Evolutionary conservation across 2,888 invertebrate genomes (phyloP).

Genomic region (Lasioglossum malachurum): DNA sequence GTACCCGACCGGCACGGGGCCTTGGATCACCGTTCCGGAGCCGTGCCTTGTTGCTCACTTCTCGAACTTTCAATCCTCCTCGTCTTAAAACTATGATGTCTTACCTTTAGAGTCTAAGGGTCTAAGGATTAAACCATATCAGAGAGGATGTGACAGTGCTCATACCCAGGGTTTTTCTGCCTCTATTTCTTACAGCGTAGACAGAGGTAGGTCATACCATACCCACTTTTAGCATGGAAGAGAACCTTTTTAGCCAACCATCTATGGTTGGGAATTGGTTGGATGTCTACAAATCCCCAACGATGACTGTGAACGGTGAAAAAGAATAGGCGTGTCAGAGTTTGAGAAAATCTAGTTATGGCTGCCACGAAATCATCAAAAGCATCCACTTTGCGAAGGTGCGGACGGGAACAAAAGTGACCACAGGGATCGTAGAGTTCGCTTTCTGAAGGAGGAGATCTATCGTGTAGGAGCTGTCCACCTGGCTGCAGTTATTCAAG

Average conservation of each 20-base stretch:
- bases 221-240: too few species aligned
- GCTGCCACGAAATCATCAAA: background rate
- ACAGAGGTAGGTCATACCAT: too few species aligned
- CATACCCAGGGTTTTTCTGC: too few species aligned
- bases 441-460: background rate
- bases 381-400: background rate
- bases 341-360: background rate
- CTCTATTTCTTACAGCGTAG: too few species aligned
- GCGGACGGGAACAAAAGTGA: background rate
- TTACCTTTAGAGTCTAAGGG: too few species aligned
- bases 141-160: too few species aligned
- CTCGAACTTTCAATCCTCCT: conserved; percentile 37
- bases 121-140: too few species aligned
- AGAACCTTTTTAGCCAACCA: too few species aligned
- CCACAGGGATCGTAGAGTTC: background rate
- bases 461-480: background rate
- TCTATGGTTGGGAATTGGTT: too few species aligned
- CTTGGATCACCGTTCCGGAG: conserved; percentile 29
- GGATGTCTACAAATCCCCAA: too few species aligned
- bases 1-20: conserved; percentile 31
- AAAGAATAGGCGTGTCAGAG: too few species aligned
- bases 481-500: background rate
- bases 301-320: too few species aligned
- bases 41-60: conserved; percentile 25
- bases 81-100: background rate